Percentiles rank a stretch among this genome's conserved stretches.
Conservation (phyloP, 2,888 invertebrate genomes). For the Catocala sponsa region DNA sequence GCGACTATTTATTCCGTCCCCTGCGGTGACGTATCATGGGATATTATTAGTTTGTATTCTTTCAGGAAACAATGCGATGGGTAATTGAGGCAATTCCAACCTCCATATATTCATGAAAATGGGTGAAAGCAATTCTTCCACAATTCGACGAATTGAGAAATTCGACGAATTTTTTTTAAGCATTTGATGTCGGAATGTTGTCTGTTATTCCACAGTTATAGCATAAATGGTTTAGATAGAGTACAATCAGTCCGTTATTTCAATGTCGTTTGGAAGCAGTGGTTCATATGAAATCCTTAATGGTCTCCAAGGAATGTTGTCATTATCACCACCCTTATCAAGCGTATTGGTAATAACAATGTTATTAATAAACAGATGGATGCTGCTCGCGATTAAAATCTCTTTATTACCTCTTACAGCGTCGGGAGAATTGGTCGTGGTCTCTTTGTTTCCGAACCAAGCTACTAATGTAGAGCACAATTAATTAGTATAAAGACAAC, state of each 20-base stretch:
- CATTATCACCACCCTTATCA: constrained; percentile 12
- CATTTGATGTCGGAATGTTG: constrained; percentile 4
- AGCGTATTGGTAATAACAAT: constrained; percentile 7
- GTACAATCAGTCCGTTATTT: constrained; percentile 8
- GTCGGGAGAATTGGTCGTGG: constrained; percentile 4
- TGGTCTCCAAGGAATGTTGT: constrained; percentile 2
- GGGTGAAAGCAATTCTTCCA: constrained; percentile 14
- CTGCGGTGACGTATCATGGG: constrained; percentile 14
- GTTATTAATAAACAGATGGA: constrained; percentile 5
- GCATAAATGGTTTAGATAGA: constrained; percentile 4
- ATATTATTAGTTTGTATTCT: constrained; percentile 24
- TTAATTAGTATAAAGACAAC: constrained; percentile 11
- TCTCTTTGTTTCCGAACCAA: constrained; percentile 11
- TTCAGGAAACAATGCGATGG: constrained; percentile 14
- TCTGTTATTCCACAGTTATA: background rate
- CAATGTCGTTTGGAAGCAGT: constrained; percentile 9
- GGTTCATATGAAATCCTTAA: constrained; percentile 1
- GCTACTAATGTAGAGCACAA: constrained; percentile 4
- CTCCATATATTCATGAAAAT: constrained; percentile 4
- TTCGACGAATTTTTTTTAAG: constrained; percentile 5
- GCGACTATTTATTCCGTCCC: constrained; percentile 19
- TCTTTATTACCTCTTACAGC: constrained; percentile 12
- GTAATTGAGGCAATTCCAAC: constrained; percentile 9
- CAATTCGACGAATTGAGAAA: too few species aligned
- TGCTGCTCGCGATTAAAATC: constrained; percentile 11